A percentile compares a stretch with the other conserved stretches of the same genome.
phyloP scores from a whole-genome alignment of 1,140 invertebrate genomes.

The Drosophila triauraria region DNA sequence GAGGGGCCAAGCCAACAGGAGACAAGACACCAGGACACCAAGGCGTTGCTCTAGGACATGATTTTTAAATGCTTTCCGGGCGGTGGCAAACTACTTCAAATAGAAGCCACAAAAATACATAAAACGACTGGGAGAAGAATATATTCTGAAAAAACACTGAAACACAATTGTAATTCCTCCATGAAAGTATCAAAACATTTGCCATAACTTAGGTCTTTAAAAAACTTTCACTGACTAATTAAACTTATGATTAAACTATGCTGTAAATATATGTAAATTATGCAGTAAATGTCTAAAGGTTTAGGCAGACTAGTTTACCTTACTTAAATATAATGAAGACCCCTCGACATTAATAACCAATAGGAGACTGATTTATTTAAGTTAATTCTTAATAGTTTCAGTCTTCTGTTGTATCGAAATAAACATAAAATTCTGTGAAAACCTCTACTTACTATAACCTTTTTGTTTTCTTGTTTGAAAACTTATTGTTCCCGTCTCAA shows the following conservation, averaged over 20 bases:
- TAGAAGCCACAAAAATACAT: conserved; percentile 35
- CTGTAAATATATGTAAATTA: too few species aligned
- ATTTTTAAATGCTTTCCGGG: conserved; percentile 70
- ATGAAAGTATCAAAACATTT: background rate
- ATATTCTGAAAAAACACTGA: background rate
- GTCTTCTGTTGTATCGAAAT: background rate
- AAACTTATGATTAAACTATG: too few species aligned
- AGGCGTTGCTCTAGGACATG: conserved; percentile 72
- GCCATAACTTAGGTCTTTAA: background rate
- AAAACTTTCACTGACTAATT: too few species aligned
- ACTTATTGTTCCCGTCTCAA: conserved; percentile 13
- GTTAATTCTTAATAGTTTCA: background rate
- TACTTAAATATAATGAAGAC: too few species aligned
- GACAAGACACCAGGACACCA: conserved; percentile 13
- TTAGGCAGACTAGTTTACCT: too few species aligned
- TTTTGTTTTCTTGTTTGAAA: background rate
- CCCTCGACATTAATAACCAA: too few species aligned
- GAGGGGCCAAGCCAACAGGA: conserved; percentile 22
- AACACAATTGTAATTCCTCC: background rate
- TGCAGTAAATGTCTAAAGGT: too few species aligned
- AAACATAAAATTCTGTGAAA: background rate
- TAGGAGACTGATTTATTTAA: too few species aligned
- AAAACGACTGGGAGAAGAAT: conserved; percentile 3
- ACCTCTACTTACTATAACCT: background rate
- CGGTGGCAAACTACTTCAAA: conserved; percentile 57